Base-by-base conservation (phyloP, 2,888 invertebrate species). In the Cantharis flavilabris region DNA sequence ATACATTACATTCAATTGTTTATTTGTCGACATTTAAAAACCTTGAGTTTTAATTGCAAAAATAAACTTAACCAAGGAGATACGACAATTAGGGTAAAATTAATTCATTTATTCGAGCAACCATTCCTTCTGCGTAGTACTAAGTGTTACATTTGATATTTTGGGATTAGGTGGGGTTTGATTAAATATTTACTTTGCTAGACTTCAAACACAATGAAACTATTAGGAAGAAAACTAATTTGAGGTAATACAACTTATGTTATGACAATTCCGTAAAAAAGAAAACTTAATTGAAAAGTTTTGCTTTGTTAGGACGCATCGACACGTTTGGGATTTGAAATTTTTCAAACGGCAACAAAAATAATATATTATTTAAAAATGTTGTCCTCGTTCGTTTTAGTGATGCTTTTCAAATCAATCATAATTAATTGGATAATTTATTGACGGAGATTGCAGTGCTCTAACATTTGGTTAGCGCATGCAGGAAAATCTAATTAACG, bases 401-500 rank as follows among this genome's bases (percentile, higher is more conserved):
- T 65, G 23, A 65, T 23, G 65, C 20, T 65, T 65, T 67, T 67
- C 65, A 67, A 67, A 67, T 67, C 65, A 67, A 67, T 67, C 65
- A 67, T 67, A 67, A 67, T 67, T 67, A 72, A 72, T 64, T 65
- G 64, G 18, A 65, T 72, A 64, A 72, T 72, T 72, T 33, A 65
- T 16, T 72, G 33, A 65, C 65, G 64, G 65, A 72, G 16, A 72
- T 72, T 64, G 18, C 65, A 65, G 20, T 64, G 30, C 64, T 65
- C n/a, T 11, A 72, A 16, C 13, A 18, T 64, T 72, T 72, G 72
- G 33, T 65, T 72, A 33, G 65, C 33, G 33, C 18, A 33, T 72
- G 33, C 65, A 72, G 13, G 72, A 33, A 65, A 72, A 72, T 30
- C 64, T 72, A 72, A 72, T 72, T 72, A 72, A 63, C 72, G 20